A percentile compares a stretch with the other conserved stretches of the same genome.
phyloP scores from a whole-genome alignment of 2,888 invertebrate genomes.

The Eucera pruinosa region DNA sequence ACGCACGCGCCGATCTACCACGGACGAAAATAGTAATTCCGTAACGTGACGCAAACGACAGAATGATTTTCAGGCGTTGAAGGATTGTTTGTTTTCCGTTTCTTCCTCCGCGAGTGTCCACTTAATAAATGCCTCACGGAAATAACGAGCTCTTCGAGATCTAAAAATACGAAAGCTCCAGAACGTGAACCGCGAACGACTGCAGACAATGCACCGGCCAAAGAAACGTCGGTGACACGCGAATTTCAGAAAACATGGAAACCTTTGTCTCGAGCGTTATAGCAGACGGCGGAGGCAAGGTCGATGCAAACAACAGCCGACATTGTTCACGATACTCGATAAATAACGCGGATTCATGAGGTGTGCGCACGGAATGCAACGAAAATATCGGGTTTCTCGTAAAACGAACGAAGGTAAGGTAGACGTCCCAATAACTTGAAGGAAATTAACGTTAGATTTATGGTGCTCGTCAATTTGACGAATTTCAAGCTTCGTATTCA shows the following conservation, averaged over 20 bases:
- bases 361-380: neutral
- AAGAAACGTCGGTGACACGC: neutral
- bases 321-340: neutral
- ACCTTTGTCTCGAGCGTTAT: neutral
- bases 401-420: neutral
- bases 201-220: slow-evolving; percentile 11
- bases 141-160: neutral
- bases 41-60: too few species aligned
- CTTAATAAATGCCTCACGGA: slow-evolving; percentile 28
- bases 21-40: neutral
- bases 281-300: neutral
- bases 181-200: slow-evolving; percentile 7
- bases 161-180: slow-evolving; percentile 52
- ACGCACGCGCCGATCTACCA: neutral
- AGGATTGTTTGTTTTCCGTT: slow-evolving; percentile 15
- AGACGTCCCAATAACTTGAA: too few species aligned
- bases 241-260: neutral
- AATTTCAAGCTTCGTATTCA: too few species aligned
- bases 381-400: slow-evolving; percentile 2
- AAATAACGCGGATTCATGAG: slow-evolving; percentile 9
- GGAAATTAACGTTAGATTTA: too few species aligned
- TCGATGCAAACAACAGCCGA: neutral
- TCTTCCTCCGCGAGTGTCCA: slow-evolving; percentile 10
- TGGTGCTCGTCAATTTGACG: too few species aligned
- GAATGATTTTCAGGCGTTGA: neutral